Evolutionary conservation across 1,140 invertebrate genomes (phyloP).

Genomic region (Rhagoletis pomonella): DNA sequence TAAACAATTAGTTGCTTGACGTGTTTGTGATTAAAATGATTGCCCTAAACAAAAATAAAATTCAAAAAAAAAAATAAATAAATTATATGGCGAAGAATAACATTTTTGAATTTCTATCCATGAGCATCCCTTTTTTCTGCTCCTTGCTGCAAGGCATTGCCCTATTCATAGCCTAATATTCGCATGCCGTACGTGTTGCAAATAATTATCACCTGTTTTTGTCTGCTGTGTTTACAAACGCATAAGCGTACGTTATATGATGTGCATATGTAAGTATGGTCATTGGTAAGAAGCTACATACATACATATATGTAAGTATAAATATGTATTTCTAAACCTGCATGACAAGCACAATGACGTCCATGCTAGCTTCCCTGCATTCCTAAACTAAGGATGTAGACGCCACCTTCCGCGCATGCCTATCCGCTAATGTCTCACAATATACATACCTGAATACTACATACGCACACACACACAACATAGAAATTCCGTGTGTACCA

Average conservation of each 20-base stretch:
- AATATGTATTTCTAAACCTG: background rate
- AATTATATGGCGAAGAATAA: too few species aligned
- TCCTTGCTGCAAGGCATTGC: background rate
- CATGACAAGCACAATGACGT: background rate
- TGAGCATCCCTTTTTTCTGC: background rate
- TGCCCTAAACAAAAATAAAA: too few species aligned
- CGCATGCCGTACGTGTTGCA: constrained; percentile 4
- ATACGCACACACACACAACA: background rate
- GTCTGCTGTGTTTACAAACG: background rate
- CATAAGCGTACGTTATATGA: background rate
- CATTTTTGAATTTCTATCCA: too few species aligned
- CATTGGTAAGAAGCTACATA: background rate
- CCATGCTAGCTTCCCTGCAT: background rate
- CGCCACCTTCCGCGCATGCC: background rate
- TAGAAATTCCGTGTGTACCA: background rate
- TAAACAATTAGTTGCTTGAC: too few species aligned
- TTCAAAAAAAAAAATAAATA: too few species aligned
- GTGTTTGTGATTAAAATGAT: too few species aligned
- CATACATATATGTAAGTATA: background rate
- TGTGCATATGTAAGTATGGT: background rate
- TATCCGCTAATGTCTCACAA: background rate
- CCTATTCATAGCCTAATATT: constrained; percentile 12
- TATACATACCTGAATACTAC: background rate
- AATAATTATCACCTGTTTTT: constrained; percentile 42
- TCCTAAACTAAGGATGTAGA: background rate